Evolutionary conservation across 1,140 invertebrate genomes (phyloP), one percentile per base, ranked within the genome.

Genomic region (Radopholus similis): DNA sequence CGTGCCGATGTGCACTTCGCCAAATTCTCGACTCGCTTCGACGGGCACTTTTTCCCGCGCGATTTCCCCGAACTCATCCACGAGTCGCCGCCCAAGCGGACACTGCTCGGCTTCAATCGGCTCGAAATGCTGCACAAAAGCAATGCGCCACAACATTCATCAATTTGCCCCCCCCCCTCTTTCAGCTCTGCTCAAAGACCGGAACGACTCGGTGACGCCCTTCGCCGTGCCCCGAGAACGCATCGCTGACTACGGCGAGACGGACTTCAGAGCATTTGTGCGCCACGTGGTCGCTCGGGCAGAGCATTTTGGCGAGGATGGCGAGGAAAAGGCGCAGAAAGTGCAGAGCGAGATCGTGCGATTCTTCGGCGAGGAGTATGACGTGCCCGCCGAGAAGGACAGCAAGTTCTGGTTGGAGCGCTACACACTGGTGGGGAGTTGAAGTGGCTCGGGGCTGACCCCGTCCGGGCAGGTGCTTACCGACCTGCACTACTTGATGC

Each of bases 21-120:
- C 13, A 72, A 72, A 38, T 72, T 72, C 49, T 58, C 34, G 18
- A 64, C 70, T 18, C 56, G 70, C 28, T 54, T 76, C n/a, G 70
- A 72, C 54, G 73, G 59, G 9, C 59, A 70, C 5, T 72, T 72
- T 30, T 73, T 72, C 34, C 70, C 64, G 13, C 21, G 35, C 4
- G 71, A 74, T 32, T 68, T 47, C 26, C 47, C 73, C 23, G 62
- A 64, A 44, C 23, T 72, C 18, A 74, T 72, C 26, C n/a, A 56
- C 21, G 70, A 74, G 47, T 56, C 70, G 40, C 47, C 62, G 34
- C 47, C 49, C 23, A 72, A 74, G 30, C 63, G 59, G 23, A 65
- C 69, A 5, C 34, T 74, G 13, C 72, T 74, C 34, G 70, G 70
- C n/a, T 57, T 35, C 32, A 44, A 44, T 6, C 37, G 38, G 30